phyloP scores from a whole-genome alignment of 2,888 invertebrate species.

The Conops quadrifasciatus region DNA sequence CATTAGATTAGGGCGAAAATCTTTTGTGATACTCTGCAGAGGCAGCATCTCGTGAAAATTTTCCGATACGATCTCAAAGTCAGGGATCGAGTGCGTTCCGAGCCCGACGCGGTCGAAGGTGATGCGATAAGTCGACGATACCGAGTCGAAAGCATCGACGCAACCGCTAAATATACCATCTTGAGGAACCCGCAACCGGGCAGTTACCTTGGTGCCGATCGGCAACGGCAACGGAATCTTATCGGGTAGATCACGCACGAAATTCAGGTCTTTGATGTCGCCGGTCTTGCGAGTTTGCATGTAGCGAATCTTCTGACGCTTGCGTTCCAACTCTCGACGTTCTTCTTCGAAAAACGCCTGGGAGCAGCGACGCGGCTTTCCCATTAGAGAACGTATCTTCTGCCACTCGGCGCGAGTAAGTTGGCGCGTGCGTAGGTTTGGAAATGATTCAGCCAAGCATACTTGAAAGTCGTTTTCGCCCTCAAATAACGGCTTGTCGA shows the following conservation, averaged over 20 bases:
- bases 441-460: conserved; percentile 92
- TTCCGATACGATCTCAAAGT: conserved; percentile 94
- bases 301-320: conserved; percentile 89
- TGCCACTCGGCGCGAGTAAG: conserved; percentile 94
- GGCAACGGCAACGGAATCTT: conserved; percentile 95
- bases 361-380: conserved; percentile 94
- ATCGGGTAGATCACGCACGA: conserved; percentile 87
- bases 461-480: conserved; percentile 94
- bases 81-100: conserved; percentile 95
- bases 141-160: conserved; percentile 95
- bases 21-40: conserved; percentile 82
- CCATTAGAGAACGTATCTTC: conserved; percentile 94
- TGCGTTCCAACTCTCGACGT: conserved; percentile 86
- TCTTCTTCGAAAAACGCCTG: conserved; percentile 97
- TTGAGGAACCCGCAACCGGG: conserved; percentile 88
- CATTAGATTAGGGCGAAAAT: conserved; percentile 74
- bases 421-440: conserved; percentile 84
- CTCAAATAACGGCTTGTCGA: conserved; percentile 93
- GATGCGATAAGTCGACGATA: conserved; percentile 92
- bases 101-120: conserved; percentile 92
- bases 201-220: conserved; percentile 89
- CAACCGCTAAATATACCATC: conserved; percentile 94
- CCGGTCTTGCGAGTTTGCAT: conserved; percentile 90
- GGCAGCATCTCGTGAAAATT: conserved; percentile 91
- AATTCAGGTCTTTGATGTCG: conserved; percentile 74